Evolutionary conservation across 2,888 invertebrate species (phyloP).

Genomic region (Philereme vetulata): DNA sequence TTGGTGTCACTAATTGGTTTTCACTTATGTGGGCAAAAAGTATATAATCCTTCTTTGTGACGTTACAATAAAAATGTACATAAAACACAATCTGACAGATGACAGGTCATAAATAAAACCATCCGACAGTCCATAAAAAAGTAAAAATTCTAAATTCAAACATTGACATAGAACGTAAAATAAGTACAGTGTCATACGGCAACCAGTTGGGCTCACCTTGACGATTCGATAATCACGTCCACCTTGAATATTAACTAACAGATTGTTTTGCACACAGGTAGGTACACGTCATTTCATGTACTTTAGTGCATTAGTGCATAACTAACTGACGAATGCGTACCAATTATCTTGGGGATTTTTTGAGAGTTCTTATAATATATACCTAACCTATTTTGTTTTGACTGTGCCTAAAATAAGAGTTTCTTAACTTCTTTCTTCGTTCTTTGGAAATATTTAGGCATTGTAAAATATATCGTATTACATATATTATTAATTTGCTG

Average conservation of each 20-base stretch:
- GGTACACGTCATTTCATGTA: constrained; percentile 42
- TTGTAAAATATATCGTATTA: no score
- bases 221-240: constrained; percentile 76
- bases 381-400: no score
- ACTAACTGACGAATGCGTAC: constrained; percentile 28
- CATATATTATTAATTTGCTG: no score
- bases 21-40: no score
- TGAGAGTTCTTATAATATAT: neutral
- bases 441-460: no score
- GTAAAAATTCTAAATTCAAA: constrained; percentile 38
- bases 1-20: no score
- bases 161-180: constrained; percentile 40
- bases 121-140: constrained; percentile 18
- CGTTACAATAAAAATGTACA: neutral
- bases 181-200: constrained; percentile 36
- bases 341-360: neutral
- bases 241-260: constrained; percentile 81
- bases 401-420: no score
- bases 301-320: constrained; percentile 32
- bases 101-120: constrained; percentile 8
- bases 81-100: constrained; percentile 1
- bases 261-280: constrained; percentile 61
- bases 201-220: constrained; percentile 70
- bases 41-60: neutral
- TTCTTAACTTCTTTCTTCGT: no score